Evolutionary conservation across 2,888 invertebrate species (phyloP), one percentile per base, ranked within the genome.

Genomic region (Morpho deidamia): DNA sequence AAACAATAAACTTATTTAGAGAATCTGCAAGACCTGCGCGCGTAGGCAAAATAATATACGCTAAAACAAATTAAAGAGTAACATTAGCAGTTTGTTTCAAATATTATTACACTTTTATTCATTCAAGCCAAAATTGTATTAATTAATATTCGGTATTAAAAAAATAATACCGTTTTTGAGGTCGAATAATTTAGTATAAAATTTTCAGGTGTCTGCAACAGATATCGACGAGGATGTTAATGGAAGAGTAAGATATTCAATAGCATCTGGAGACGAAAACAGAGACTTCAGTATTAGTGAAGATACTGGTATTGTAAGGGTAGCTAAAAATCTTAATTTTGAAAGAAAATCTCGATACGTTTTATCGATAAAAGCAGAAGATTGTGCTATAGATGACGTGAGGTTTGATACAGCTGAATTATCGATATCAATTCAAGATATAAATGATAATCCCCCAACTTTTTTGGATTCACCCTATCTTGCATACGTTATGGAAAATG

Each of bases 401-500:
- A 92, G 92, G 74, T 94, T 91, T 76, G 96, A 94, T 90, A 95
- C 93, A 54, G 96, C 93, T 65, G 94, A 95, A 78, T 92, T 97
- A 66, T 93, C 94, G 58, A 95, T 98, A 70, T 92, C 93, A 54
- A 94, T 98, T 51, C 93, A 95, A 63, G 97, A 98, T 83, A 95
- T 97, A 73, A 98, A 98, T 84, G 98, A 98, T 87, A 97, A 97
- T 75, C 94, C 95, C 34, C 98, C 98, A 43, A 94, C 96, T 43
- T 98, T 98, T 83, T 88, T 96, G 65, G 96, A 98, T 83, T 97
- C 97, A n/a, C 98, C 98, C 0, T 98, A 97, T 84, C 89, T 96
- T 73, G 96, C 97, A 5, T 95, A 95, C 78, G 97, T 98, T 55
- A 96, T 97, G 94, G 98, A 99, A 88, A 96, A 97, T 79, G 93